These are phyloP conservation scores for Tinea semifulvella DNA, from an alignment of 2,888 invertebrate species.

Conservation along the genomic window DNA sequence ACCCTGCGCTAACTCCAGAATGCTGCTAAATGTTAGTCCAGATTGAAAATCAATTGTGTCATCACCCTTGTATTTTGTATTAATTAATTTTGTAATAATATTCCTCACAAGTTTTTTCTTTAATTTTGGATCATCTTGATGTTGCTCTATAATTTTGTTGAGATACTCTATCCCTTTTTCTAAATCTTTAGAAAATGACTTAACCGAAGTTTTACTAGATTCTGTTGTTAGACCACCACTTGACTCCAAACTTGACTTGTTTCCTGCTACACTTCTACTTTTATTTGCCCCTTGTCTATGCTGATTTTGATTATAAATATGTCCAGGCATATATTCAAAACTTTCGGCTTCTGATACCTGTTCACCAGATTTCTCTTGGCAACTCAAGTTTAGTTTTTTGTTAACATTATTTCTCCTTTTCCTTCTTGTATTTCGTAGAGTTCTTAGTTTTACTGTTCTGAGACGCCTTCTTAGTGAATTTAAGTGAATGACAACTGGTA, in stretches of 20 bases:
- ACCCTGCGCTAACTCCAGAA: conserved; percentile 28
- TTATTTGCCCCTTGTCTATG: conserved; percentile 22
- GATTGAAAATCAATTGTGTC: conserved; percentile 57
- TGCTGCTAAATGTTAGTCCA: conserved; percentile 43
- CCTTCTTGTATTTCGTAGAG: conserved; percentile 18
- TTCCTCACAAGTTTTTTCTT: conserved; percentile 72
- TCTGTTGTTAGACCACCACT: conserved; percentile 47
- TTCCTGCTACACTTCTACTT: conserved; percentile 31
- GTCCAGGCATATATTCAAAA: conserved; percentile 71
- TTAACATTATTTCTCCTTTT: conserved; percentile 31
- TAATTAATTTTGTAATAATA: conserved; percentile 69
- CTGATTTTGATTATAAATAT: conserved; percentile 65
- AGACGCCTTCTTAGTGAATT: conserved; percentile 38
- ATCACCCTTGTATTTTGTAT: conserved; percentile 68
- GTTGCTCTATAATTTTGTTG: conserved; percentile 65
- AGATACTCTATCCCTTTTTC: conserved; percentile 69
- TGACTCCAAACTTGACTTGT: conserved; percentile 56
- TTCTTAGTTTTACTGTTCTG: not conserved
- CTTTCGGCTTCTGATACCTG: conserved; percentile 69
- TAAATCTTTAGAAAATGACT: conserved; percentile 65
- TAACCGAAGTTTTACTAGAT: conserved; percentile 47
- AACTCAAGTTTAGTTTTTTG: conserved; percentile 29
- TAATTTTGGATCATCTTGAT: conserved; percentile 64
- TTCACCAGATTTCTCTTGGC: conserved; percentile 38
- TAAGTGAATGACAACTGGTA: conserved; percentile 43